Percentiles rank a stretch among this genome's conserved stretches.
phyloP scores from a whole-genome alignment of 2,797 vertebrate species.

The Danio aesculapii region DNA sequence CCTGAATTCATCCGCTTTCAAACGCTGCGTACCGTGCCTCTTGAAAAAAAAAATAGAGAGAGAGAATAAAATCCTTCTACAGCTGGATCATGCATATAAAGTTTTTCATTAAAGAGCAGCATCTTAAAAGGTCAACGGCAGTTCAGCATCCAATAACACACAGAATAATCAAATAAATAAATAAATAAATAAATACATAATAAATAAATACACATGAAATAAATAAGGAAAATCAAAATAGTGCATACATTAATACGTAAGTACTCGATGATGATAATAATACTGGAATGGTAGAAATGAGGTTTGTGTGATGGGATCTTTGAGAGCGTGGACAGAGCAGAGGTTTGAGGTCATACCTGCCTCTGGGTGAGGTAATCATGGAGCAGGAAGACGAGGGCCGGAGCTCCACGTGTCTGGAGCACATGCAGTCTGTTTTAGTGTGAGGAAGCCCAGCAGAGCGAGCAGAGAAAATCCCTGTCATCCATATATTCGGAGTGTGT shows the following conservation, averaged over 20 bases:
- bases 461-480: conserved; percentile 66
- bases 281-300: conserved; percentile 62
- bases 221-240: conserved; percentile 76
- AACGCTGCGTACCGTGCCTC: conserved; percentile 84
- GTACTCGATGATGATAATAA: conserved; percentile 53
- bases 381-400: conserved; percentile 60
- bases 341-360: conserved; percentile 77
- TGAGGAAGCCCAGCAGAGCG: conserved; percentile 81
- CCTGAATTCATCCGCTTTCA: conserved; percentile 76
- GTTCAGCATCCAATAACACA: conserved; percentile 71
- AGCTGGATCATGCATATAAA: conserved; percentile 89
- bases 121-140: conserved; percentile 86
- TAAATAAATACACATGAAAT: conserved; percentile 70
- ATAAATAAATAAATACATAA: conserved; percentile 71
- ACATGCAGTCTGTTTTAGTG: conserved; percentile 75
- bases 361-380: conserved; percentile 81
- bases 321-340: conserved; percentile 76
- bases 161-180: conserved; percentile 68
- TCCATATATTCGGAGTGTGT: conserved; percentile 37
- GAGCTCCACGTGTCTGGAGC: conserved; percentile 74
- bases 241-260: conserved; percentile 67
- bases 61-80: conserved; percentile 80
- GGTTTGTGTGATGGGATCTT: conserved; percentile 53
- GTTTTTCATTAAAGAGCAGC: conserved; percentile 89
- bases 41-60: conserved; percentile 79